Conservation (phyloP, 2,888 invertebrate genomes). For the Drosophila tanythrix region DNA sequence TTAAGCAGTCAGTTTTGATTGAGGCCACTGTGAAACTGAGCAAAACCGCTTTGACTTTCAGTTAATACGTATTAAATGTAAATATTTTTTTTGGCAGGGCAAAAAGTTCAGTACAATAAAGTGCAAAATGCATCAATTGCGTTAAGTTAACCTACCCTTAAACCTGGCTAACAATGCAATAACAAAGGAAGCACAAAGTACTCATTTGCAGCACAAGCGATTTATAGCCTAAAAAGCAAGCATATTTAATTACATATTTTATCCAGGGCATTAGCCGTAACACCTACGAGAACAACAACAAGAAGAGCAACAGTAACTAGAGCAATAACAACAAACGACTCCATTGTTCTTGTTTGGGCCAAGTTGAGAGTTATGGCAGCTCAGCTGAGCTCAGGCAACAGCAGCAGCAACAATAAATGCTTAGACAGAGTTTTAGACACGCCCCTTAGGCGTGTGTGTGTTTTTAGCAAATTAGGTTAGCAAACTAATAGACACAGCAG, state of each 20-base stretch:
- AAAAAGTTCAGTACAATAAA: not conserved
- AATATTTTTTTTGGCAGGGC: not conserved
- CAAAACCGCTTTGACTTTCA: not conserved
- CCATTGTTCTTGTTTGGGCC: constrained; percentile 23
- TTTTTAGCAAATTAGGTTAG: constrained; percentile 72
- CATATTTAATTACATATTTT: constrained; percentile 74
- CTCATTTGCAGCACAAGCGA: constrained; percentile 41
- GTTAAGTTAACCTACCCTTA: constrained; percentile 2
- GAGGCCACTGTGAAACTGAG: constrained; percentile 2
- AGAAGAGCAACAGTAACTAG: constrained; percentile 7
- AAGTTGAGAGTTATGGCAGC: constrained; percentile 68
- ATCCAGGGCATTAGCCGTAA: constrained; percentile 67
- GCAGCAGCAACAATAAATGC: constrained; percentile 7
- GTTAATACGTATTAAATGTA: not conserved
- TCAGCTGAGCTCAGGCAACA: constrained; percentile 1
- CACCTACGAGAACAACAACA: constrained; percentile 59
- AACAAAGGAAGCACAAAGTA: constrained; percentile 30
- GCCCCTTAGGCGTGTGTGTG: constrained; percentile 30
- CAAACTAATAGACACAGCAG: constrained; percentile 64
- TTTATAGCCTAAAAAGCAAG: constrained; percentile 54
- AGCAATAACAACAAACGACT: constrained; percentile 20
- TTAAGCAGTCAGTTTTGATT: constrained; percentile 50
- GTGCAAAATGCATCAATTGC: not conserved
- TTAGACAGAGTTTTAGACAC: constrained; percentile 25
- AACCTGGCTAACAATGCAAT: constrained; percentile 14